Evolutionary conservation across 1,140 invertebrate species (phyloP), one percentile per base, ranked within the genome.

Genomic region (Procambarus clarkii): DNA sequence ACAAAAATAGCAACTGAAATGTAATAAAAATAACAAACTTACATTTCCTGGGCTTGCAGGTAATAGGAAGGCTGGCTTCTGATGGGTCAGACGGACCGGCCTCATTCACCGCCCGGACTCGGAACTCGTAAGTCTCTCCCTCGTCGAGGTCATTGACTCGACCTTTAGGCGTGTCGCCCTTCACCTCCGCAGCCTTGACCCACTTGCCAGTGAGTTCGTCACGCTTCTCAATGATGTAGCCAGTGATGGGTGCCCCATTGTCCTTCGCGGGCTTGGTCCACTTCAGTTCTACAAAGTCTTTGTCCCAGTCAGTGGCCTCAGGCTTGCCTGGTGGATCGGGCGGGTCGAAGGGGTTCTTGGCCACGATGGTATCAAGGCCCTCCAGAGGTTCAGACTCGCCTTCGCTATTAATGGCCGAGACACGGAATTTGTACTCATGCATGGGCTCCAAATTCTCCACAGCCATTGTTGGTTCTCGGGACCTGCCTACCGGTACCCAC

Each of bases 271-370:
- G 98, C 94, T 97, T 97, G 93, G 96, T 96, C 98, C 98, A 99
- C 95, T 97, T 97, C 89, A 99, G 96, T 93, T 99, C 98, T 91
- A 99, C 97, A 94, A 97, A 97, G 95, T 99, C 97, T 94, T 98
- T 98, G 94, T 99, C 98, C 98, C 98, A 99, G 94, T 99, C 98
- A 60, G 97, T 96, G 15, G 97, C 96, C 94, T 98, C 97, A 44
- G 98, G 98, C 91, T 96, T 96, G 74, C 97, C 97, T 90, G 98
- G 98, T 93, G 98, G 96, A 88, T 98, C 98, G 93, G 98, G 98
- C 94, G 98, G 97, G 95, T 99, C 98, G 94, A 98, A 99, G 93
- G 98, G 98, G 97, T 99, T 99, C 95, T 99, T 99, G 44, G 99
- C 99, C 93, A 99, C 96, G 90, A 99, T 98, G 24, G 97, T 96